Base-by-base conservation (phyloP, 2,888 invertebrate species). In the Crepidodera aurea region DNA sequence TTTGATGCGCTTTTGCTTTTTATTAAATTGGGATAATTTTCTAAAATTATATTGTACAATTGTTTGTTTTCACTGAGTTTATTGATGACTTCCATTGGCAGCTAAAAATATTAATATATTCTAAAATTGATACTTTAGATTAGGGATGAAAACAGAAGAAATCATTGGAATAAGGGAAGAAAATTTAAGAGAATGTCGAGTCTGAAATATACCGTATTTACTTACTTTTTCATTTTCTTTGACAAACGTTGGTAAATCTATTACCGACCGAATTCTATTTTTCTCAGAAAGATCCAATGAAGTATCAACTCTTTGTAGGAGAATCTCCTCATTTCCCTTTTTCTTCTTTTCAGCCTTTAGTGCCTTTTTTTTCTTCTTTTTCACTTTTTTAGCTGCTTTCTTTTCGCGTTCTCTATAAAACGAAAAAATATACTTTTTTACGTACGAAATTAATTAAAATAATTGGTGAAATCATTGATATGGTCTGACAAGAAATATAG, bases 211-310 rank as follows among this genome's bases (percentile, higher is more conserved):
- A n/a, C n/a, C n/a, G n/a, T n/a, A n/a, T n/a, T 5, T 22, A 71
- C 71, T 81, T 81, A 89, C 90, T 83, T 87, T 88, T 77, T 90
- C 89, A 69, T 86, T 87, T 71, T 87, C 85, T 59, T 84, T 85
- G 15, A 92, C 81, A 75, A 89, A 92, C 1, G 92, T 91, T 0
- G 92, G 92, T 60, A 93, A 79, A 77, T 90, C 87, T 39, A 90
- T 84, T 62, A 90, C 87, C 5, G 93, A 93, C 69, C 86, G 84
- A 70, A 83, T 83, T 12, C 83, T 82, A 62, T 78, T 89, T 83
- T 85, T 85, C 64, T 81, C 83, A 63, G 66, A 59, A 83, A 69
- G 60, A 54, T 69, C 67, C 66, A 86, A 85, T 15, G 85, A 85
- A 10, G 87, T 85, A 12, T 85, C 85, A 51, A 89, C 78, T 8